A percentile compares a stretch with the other conserved stretches of the same genome.
Evolutionary conservation across 2,888 invertebrate species (phyloP).

Genomic region (Pycnomerus fuliginosus): DNA sequence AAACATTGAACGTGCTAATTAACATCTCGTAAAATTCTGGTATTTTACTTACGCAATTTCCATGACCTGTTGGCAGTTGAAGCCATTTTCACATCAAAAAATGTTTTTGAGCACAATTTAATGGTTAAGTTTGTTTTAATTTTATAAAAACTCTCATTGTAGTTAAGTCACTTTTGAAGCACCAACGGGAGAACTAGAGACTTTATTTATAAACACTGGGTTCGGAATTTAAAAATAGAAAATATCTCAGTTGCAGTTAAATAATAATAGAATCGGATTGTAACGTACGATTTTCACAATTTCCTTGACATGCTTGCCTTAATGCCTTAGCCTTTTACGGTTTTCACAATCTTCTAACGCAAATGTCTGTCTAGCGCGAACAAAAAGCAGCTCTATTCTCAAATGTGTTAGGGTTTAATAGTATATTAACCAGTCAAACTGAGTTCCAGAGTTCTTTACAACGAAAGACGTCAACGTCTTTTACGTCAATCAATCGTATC

Average conservation of each 20-base stretch:
- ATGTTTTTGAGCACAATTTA: constrained; percentile 12
- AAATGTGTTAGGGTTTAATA: too few relatives aligned
- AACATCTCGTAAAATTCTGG: constrained; percentile 2
- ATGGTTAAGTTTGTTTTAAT: constrained; percentile 40
- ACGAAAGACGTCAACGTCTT: too few relatives aligned
- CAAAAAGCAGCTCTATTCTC: constrained; percentile 30
- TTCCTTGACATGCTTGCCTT: constrained; percentile 46
- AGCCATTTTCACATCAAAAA: constrained; percentile 41
- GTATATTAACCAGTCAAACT: too few relatives aligned
- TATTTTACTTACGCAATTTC: constrained; percentile 71
- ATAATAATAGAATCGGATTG: too few relatives aligned
- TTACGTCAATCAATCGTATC: too few relatives aligned
- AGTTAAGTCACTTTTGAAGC: constrained; percentile 5
- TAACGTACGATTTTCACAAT: constrained; percentile 32
- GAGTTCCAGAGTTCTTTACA: too few relatives aligned
- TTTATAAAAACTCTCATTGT: constrained; percentile 43
- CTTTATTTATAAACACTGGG: constrained; percentile 14
- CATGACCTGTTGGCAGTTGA: constrained; percentile 66
- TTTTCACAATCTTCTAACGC: constrained; percentile 23
- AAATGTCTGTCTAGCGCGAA: constrained; percentile 12
- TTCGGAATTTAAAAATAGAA: constrained; percentile 33
- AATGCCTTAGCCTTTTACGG: constrained; percentile 39
- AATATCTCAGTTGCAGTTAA: constrained; percentile 24
- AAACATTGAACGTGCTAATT: constrained; percentile 37
- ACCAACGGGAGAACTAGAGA: too few relatives aligned